phyloP scores from a whole-genome alignment of 2,797 vertebrate species.

The Delichon dasypus region DNA sequence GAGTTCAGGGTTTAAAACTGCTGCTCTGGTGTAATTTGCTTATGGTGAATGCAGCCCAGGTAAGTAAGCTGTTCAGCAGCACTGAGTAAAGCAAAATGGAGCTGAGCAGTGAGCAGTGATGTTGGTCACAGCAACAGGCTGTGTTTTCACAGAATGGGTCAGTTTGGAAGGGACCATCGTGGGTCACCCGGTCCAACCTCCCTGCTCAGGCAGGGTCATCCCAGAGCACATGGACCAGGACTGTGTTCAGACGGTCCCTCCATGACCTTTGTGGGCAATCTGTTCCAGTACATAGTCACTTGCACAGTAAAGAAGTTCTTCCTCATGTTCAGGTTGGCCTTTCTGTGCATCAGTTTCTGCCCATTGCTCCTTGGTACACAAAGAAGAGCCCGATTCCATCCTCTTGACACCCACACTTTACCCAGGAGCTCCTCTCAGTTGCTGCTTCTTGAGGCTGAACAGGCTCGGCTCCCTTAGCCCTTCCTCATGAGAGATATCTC shows the following conservation, averaged over 20 bases:
- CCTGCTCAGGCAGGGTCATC: not conserved
- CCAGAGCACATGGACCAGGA: not conserved
- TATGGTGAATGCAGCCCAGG: fast-evolving
- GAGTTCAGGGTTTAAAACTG: not conserved
- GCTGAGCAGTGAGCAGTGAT: fast-evolving
- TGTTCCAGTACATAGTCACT: not conserved
- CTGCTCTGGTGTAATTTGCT: not conserved
- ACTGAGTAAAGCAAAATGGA: not conserved
- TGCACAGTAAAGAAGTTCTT: not conserved
- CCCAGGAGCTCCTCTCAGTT: not conserved
- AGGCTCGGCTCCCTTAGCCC: not conserved
- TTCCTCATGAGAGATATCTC: not conserved
- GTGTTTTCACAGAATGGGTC: not conserved
- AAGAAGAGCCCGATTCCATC: not conserved
- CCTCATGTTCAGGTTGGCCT: not conserved
- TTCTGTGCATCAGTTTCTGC: not conserved
- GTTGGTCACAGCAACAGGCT: fast-evolving
- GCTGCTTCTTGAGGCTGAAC: not conserved
- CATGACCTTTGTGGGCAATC: no score
- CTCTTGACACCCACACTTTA: not conserved
- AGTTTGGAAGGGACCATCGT: not conserved
- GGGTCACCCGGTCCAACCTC: not conserved
- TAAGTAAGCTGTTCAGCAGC: no score
- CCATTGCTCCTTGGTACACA: not conserved
- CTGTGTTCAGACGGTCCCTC: fast-evolving